These are phyloP conservation scores for Tiliacea citrago DNA, from an alignment of 2,888 invertebrate genomes.

Conservation along the genomic window DNA sequence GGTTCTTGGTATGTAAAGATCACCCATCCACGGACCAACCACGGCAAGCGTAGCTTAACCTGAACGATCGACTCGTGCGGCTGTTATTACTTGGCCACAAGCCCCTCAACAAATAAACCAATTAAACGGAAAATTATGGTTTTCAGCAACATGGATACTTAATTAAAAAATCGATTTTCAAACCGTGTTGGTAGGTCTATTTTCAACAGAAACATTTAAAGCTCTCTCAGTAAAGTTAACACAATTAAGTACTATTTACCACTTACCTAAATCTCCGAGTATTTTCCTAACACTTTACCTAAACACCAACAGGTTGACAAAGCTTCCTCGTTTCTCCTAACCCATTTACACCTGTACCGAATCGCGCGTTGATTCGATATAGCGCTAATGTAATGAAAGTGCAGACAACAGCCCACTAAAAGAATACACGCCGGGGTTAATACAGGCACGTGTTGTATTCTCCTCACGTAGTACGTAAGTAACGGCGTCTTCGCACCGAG, in stretches of 20 bases:
- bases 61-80: too few relatives aligned
- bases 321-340: slow-evolving; percentile 21
- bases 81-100: too few relatives aligned
- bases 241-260: slow-evolving; percentile 38
- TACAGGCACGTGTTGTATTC: slow-evolving; percentile 83
- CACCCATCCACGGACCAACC: too few relatives aligned
- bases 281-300: slow-evolving; percentile 51
- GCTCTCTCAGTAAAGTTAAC: slow-evolving; percentile 14
- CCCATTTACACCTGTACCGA: slow-evolving; percentile 50
- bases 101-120: background rate
- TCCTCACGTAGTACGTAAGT: slow-evolving; percentile 81
- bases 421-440: slow-evolving; percentile 81
- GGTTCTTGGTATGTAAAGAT: too few relatives aligned
- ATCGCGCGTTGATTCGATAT: slow-evolving; percentile 68
- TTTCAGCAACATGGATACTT: background rate
- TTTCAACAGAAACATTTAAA: slow-evolving; percentile 15
- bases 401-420: slow-evolving; percentile 75
- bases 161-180: slow-evolving; percentile 3
- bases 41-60: too few relatives aligned
- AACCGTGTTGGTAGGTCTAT: background rate
- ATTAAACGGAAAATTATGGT: background rate
- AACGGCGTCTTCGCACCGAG: slow-evolving; percentile 87
- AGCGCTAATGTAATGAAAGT: slow-evolving; percentile 73
- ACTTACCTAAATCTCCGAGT: slow-evolving; percentile 28
- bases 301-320: slow-evolving; percentile 54